Evolutionary conservation across 64 coral and sea anemone species (phyloP).

Genomic region (Actinia equina): DNA sequence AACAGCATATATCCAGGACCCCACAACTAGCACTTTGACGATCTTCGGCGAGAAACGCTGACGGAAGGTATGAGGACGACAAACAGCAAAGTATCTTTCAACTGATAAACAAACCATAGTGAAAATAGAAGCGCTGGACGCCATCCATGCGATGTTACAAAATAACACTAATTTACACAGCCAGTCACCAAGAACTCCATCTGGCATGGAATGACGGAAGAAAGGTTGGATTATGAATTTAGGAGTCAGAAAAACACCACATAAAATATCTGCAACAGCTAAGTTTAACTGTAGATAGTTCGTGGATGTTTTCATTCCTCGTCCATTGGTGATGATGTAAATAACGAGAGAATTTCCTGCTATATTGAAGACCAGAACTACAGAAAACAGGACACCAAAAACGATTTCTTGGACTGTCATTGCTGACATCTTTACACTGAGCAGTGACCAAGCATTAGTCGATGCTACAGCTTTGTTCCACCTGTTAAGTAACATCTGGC

Average conservation of each 20-base stretch:
- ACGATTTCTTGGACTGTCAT: no score
- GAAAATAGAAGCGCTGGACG: not conserved
- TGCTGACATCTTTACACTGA: no score
- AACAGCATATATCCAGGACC: not conserved
- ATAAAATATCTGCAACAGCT: not conserved
- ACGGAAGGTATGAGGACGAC: not conserved
- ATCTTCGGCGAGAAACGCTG: not conserved
- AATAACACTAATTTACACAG: not conserved
- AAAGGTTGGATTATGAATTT: not conserved
- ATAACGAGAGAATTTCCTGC: conserved; percentile 15
- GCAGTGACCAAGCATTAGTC: not conserved
- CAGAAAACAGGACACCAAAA: not conserved
- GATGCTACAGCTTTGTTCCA: no score
- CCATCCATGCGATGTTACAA: not conserved
- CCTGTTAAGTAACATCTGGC: no score
- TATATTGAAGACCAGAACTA: not conserved
- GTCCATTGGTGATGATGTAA: conserved; percentile 2
- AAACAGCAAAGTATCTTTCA: conserved; percentile 18
- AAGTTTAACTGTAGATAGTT: conserved; percentile 10
- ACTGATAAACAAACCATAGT: not conserved
- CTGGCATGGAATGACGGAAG: not conserved
- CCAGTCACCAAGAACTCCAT: not conserved
- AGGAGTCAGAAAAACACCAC: not conserved
- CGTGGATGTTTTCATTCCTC: not conserved
- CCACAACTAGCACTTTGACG: not conserved